These are phyloP conservation scores for Drosophila lacicola DNA, from an alignment of 2,888 invertebrate genomes.

Conservation along the genomic window DNA sequence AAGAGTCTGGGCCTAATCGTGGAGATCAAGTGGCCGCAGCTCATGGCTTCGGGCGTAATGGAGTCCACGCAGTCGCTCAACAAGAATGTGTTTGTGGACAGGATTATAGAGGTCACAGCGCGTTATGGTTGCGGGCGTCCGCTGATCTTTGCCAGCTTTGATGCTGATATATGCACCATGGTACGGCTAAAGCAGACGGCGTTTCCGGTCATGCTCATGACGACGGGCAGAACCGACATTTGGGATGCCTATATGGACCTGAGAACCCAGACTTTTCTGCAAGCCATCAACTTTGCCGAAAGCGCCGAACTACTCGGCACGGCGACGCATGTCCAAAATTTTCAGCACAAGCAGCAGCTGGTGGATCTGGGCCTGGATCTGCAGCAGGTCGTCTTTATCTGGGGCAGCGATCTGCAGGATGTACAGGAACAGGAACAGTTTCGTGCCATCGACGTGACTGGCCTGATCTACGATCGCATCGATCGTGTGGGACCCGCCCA, in stretches of 20 bases:
- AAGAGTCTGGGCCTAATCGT: constrained; percentile 95
- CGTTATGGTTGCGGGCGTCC: constrained; percentile 91
- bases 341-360: constrained; percentile 88
- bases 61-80: constrained; percentile 93
- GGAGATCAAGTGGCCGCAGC: constrained; percentile 98
- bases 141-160: constrained; percentile 96
- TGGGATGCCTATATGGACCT: constrained; percentile 92
- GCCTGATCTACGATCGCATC: constrained; percentile 97
- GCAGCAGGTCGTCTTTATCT: constrained; percentile 95
- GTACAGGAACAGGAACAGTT: constrained; percentile 92
- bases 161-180: constrained; percentile 98
- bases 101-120: constrained; percentile 92
- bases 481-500: constrained; percentile 84
- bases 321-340: constrained; percentile 95
- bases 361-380: constrained; percentile 89
- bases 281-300: constrained; percentile 92
- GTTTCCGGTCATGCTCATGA: constrained; percentile 96
- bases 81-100: constrained; percentile 95
- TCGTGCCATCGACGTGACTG: constrained; percentile 94
- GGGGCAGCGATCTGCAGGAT: constrained; percentile 97
- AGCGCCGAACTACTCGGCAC: constrained; percentile 94
- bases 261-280: constrained; percentile 91
- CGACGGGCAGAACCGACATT: constrained; percentile 63
- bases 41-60: constrained; percentile 91
- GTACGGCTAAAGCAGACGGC: constrained; percentile 96